Evolutionary conservation across 2,888 invertebrate species (phyloP), one percentile per base, ranked within the genome.

Genomic region (Sipunculus nudus): DNA sequence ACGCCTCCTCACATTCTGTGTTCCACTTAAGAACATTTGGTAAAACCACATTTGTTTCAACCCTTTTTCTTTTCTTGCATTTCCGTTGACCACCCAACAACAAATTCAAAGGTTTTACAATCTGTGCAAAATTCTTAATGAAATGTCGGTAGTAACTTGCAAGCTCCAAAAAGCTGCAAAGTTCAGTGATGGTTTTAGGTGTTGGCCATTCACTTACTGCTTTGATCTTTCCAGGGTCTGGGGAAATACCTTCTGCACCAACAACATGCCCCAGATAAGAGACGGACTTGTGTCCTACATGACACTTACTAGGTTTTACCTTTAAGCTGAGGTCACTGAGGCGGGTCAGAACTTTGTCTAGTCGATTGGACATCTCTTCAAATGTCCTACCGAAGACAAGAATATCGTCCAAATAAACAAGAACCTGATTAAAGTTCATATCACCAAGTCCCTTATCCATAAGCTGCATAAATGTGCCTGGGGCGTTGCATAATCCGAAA

Each of bases 351-450:
- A 72, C 67, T 23, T 52, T 52, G 8, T 68, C 62, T 25, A 73
- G 52, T 6, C 66, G 45, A 25, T 59, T 46, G 1, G 71, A 38
- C 16, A 54, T 58, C 40, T 68, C 64, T 16, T 67, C 58, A 28
- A 63, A 64, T 3, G 67, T 64, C 19, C 16, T 16, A 2, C 60
- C 61, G 50, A 61, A 71, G 1, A 71, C 63, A 31, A 70, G 28
- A 29, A 72, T 61, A 32, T 70, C 71, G 47, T 70, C 72, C 28
- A 70, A 28, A 46, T 68, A 73, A 2, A 69, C 59, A 6, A 70
- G 46, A 3, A 70, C 19, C 1, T 54, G 49, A 26, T 70, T 56
- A 47, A 70, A 64, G 26, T 59, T 68, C 19, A 57, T 45, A 25
- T 68, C 72, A 32, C 54, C 59, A 23, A 72, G 59, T 32, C 54